These are phyloP conservation scores for Agelas oroides DNA, from an alignment of 37 sponge, comb jelly and placozoan genomes.

Conservation along the genomic window DNA sequence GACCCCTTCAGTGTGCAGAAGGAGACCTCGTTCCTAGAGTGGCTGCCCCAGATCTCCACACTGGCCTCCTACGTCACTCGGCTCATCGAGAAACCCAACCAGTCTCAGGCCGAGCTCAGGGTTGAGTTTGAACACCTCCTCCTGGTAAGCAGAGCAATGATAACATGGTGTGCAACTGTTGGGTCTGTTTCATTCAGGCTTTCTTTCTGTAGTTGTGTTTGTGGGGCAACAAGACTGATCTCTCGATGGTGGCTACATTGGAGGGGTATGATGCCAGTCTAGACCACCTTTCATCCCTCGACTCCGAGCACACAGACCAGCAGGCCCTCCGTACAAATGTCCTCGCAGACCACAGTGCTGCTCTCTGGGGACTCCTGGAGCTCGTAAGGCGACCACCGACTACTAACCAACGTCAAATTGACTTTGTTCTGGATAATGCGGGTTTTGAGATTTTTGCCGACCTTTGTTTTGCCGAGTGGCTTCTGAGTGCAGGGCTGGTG, in stretches of 20 bases:
- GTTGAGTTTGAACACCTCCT: slow-evolving; percentile 70
- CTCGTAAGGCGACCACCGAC: slow-evolving; percentile 20
- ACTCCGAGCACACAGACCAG: not conserved
- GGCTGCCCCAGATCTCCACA: slow-evolving; percentile 35
- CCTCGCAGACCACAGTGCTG: slow-evolving; percentile 73
- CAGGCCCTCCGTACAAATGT: slow-evolving; percentile 60
- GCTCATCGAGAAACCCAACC: slow-evolving; percentile 4
- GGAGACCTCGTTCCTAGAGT: slow-evolving; percentile 51
- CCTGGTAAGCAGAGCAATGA: slow-evolving; percentile 49
- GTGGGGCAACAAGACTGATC: slow-evolving; percentile 99
- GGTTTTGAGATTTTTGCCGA: slow-evolving; percentile 97
- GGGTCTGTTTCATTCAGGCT: not conserved
- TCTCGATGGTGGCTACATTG: slow-evolving; percentile 84
- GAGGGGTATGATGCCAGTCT: slow-evolving; percentile 62
- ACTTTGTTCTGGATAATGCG: slow-evolving; percentile 94
- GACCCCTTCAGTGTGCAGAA: slow-evolving; percentile 90
- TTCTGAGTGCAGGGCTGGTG: slow-evolving; percentile 62
- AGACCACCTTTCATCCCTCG: not conserved
- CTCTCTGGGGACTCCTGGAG: slow-evolving; percentile 76
- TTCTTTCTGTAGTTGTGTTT: slow-evolving; percentile 76
- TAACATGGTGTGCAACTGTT: not conserved
- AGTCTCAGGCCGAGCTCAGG: not conserved
- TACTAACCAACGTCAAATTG: slow-evolving; percentile 51
- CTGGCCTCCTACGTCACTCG: slow-evolving; percentile 27
- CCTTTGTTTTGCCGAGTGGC: slow-evolving; percentile 89